Conservation (phyloP, 2,888 invertebrate species). For the Rhimphoctona megacephalus region DNA sequence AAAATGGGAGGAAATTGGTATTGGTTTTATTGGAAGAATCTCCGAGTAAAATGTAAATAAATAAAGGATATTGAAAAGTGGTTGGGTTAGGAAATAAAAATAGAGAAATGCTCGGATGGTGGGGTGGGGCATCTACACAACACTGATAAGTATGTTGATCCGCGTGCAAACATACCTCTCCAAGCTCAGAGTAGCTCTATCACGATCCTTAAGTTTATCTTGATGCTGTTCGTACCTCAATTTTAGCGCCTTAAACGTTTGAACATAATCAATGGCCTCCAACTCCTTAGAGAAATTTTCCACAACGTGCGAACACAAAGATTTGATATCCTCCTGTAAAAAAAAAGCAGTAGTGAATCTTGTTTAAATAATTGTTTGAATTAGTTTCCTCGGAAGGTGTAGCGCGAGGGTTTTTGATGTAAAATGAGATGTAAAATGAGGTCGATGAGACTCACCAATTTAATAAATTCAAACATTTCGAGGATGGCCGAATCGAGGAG, state of each 20-base stretch:
- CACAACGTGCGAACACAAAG: conserved; percentile 96
- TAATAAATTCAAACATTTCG: conserved; percentile 99
- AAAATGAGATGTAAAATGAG: neutral
- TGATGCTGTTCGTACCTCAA: conserved; percentile 96
- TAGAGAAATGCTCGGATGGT: conserved; percentile 21
- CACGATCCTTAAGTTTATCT: conserved; percentile 95
- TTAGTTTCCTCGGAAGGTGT: too few relatives aligned
- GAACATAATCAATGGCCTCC: conserved; percentile 98
- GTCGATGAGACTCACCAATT: conserved; percentile 86
- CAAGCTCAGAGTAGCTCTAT: conserved; percentile 88
- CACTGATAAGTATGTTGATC: conserved; percentile 55
- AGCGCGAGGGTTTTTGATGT: neutral
- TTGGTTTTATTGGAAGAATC: too few relatives aligned
- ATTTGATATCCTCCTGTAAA: conserved; percentile 93
- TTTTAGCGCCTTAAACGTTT: conserved; percentile 98
- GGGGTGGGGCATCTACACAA: conserved; percentile 47
- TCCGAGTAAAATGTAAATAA: too few relatives aligned
- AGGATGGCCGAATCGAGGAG: conserved; percentile 99
- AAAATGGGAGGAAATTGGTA: too few relatives aligned
- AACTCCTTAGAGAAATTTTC: conserved; percentile 98
- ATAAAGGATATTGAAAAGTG: too few relatives aligned
- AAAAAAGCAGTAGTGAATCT: neutral
- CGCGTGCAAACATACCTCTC: conserved; percentile 87
- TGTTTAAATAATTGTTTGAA: neutral
- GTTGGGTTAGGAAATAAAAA: neutral